Percentiles rank a stretch among this genome's conserved stretches.
These are phyloP conservation scores for Scaptodrosophila lebanonensis DNA, from an alignment of 1,140 invertebrate genomes.

Conservation along the genomic window DNA sequence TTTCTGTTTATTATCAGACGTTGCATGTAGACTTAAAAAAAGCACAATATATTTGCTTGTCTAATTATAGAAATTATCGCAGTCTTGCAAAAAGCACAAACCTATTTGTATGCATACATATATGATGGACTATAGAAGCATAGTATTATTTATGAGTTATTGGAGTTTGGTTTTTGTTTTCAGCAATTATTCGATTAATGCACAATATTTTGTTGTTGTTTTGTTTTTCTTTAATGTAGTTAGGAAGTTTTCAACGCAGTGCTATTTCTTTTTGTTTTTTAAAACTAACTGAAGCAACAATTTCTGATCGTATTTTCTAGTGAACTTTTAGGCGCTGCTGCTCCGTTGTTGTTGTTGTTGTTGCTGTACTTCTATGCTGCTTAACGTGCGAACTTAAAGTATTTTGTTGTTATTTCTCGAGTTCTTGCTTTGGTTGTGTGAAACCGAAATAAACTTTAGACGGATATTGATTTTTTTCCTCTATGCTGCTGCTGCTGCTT, in stretches of 20 bases:
- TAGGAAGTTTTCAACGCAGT: neutral
- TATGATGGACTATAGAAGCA: too few species aligned
- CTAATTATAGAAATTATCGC: slow-evolving; percentile 44
- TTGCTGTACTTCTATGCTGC: neutral
- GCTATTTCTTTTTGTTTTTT: slow-evolving; percentile 7
- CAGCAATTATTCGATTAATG: slow-evolving; percentile 5
- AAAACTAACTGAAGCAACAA: slow-evolving; percentile 1
- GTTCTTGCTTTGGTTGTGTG: slow-evolving; percentile 29
- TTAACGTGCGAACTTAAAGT: slow-evolving; percentile 39
- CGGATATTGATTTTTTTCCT: slow-evolving; percentile 76
- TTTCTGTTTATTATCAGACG: slow-evolving; percentile 20
- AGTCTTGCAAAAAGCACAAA: slow-evolving; percentile 37
- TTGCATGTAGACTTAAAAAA: slow-evolving; percentile 11
- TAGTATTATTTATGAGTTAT: slow-evolving; percentile 4
- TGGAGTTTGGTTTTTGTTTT: slow-evolving; percentile 10
- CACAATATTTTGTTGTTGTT: slow-evolving; percentile 1
- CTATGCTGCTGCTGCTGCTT: neutral
- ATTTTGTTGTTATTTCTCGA: slow-evolving; percentile 1
- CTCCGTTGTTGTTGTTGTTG: neutral
- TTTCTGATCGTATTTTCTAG: slow-evolving; percentile 2
- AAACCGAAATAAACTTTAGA: slow-evolving; percentile 77
- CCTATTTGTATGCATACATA: too few species aligned
- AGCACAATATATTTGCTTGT: slow-evolving; percentile 10
- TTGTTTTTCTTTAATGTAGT: neutral
- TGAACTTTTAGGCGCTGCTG: slow-evolving; percentile 16